Evolutionary conservation across 2,888 invertebrate species (phyloP).

Genomic region (Aspidiotus rigidus): DNA sequence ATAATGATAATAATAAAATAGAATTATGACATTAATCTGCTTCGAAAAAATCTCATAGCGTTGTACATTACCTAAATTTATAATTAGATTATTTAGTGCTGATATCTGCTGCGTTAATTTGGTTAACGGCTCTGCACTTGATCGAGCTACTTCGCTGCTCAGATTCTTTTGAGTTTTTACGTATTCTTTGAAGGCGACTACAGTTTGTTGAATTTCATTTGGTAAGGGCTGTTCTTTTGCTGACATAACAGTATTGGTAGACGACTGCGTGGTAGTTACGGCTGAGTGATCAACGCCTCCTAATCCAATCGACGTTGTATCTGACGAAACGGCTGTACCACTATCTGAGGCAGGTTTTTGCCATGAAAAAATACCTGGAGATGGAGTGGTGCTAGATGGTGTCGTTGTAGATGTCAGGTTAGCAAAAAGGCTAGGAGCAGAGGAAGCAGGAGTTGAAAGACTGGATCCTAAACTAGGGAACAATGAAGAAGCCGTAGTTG

Average conservation of each 20-base stretch:
- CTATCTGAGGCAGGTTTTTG: constrained; percentile 34
- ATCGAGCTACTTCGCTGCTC: constrained; percentile 70
- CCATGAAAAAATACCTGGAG: constrained; percentile 31
- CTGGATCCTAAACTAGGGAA: constrained; percentile 28
- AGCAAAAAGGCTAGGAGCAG: constrained; percentile 8
- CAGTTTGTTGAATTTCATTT: constrained; percentile 48
- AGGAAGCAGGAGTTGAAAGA: constrained; percentile 38
- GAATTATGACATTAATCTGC: not conserved
- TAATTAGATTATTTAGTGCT: constrained; percentile 50
- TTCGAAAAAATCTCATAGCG: not conserved
- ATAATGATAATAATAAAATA: not conserved
- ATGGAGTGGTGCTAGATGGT: constrained; percentile 28
- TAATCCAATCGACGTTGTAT: constrained; percentile 51
- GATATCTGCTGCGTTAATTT: constrained; percentile 57
- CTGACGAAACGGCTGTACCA: constrained; percentile 28
- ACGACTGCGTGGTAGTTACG: constrained; percentile 30
- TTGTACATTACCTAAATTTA: constrained; percentile 48
- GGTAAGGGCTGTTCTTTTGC: constrained; percentile 51
- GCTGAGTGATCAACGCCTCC: constrained; percentile 52
- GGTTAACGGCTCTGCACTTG: constrained; percentile 54
- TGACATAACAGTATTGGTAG: constrained; percentile 45
- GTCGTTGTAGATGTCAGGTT: constrained; percentile 12
- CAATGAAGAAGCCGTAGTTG: not conserved
- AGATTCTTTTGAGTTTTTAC: constrained; percentile 76
- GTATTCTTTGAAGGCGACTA: constrained; percentile 69